Base-by-base conservation (phyloP, 2,888 invertebrate species). In the Caenorhabditis imperialis region DNA sequence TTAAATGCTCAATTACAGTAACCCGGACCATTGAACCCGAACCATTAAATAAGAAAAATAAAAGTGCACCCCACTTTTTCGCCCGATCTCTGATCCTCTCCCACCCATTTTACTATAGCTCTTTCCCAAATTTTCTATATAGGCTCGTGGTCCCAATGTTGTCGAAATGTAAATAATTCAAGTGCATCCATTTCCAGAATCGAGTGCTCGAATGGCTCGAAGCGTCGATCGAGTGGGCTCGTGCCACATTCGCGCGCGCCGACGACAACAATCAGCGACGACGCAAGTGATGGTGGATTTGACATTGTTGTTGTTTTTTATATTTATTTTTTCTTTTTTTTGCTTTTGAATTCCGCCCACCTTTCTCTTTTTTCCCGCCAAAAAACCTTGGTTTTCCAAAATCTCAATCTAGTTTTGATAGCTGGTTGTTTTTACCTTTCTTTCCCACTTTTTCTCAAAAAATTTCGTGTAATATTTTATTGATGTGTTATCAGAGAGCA, bases 141-240 rank as follows among this genome's bases (percentile, higher is more conserved):
- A n/a, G n/a, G n/a, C n/a, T n/a, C n/a, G n/a, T n/a, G n/a, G n/a
- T n/a, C n/a, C n/a, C n/a, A n/a, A n/a, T n/a, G n/a, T n/a, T n/a
- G n/a, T n/a, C n/a, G n/a, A n/a, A n/a, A 44, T 44, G n/a, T 18
- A 18, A 3, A 16, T 22, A 30, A 50, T 55, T 6, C n/a, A 25
- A 5, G 5, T 3, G 5, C 2, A 22, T 50, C 23, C 50, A 27
- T 47, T 47, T 63, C 18, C 55, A 74, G 73, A 74, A 67, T 33
- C 73, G 67, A 12, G 61, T 61, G 8, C 7, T 67, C 18, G 73
- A 74, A 61, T 12, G 27, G 8, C 44, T 74, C 5, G 48, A 61
- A 54, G n/a, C 54, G 4, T 27, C 53, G 22, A 27, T 57, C 23
- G 50, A 67, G 18, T 67, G 55, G 48, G 58, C 60, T 14, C 53